Percentiles rank a stretch among this genome's conserved stretches.
These are phyloP conservation scores for Theropithecus gelada DNA, from an alignment of 2,113 vertebrate genomes.

Conservation along the genomic window DNA sequence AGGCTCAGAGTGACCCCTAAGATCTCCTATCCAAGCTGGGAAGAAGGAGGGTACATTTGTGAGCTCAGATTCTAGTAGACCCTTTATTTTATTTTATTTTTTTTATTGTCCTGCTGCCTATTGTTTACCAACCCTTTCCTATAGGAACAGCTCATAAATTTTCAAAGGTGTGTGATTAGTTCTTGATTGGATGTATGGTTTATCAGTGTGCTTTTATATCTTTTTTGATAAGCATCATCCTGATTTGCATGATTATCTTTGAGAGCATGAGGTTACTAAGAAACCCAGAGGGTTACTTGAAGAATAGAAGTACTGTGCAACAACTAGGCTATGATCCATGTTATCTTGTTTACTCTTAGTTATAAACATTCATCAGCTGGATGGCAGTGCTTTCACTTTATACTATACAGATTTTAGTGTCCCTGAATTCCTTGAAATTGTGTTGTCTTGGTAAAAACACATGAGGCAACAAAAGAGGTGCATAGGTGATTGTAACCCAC, in stretches of 20 bases:
- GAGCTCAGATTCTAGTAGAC: neutral
- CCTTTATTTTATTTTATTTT: neutral
- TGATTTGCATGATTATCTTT: neutral
- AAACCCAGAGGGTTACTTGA: neutral
- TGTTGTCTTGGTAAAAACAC: neutral
- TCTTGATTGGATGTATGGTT: neutral
- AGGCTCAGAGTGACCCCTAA: neutral
- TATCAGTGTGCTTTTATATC: neutral
- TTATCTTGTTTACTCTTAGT: neutral
- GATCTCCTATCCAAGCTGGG: no score
- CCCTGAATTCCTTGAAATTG: neutral
- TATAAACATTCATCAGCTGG: neutral
- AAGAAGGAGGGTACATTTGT: neutral
- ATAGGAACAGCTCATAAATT: neutral
- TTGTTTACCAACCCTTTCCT: neutral
- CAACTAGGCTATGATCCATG: neutral
- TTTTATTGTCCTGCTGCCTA: neutral
- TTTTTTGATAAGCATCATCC: neutral
- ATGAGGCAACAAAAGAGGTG: neutral
- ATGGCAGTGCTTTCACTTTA: neutral
- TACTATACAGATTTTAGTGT: neutral
- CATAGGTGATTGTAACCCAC: neutral
- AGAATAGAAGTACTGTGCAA: neutral
- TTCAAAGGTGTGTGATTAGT: neutral
- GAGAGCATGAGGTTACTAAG: neutral